Percentiles rank a stretch among this genome's conserved stretches.
Evolutionary conservation across 1,140 invertebrate species (phyloP).

Genomic region (Glossosoma conforme): DNA sequence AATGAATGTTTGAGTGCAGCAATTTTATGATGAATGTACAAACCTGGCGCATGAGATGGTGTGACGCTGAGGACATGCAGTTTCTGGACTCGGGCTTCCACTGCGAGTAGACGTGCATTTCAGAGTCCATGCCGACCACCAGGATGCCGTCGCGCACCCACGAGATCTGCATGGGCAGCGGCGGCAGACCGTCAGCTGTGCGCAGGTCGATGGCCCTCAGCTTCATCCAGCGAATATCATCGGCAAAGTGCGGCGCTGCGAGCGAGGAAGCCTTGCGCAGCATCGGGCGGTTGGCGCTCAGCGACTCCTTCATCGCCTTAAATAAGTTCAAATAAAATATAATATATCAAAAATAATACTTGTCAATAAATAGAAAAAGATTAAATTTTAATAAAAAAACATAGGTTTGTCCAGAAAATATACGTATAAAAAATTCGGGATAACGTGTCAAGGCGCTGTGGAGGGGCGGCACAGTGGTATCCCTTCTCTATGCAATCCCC

Average conservation of each 20-base stretch:
- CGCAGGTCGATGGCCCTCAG: slow-evolving; percentile 84
- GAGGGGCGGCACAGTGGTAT: too few relatives aligned
- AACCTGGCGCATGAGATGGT: slow-evolving; percentile 35
- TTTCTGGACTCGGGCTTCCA: slow-evolving; percentile 77
- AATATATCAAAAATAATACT: slow-evolving; percentile 33
- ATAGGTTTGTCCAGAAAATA: too few relatives aligned
- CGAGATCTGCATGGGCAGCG: slow-evolving; percentile 95
- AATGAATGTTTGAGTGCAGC: background rate
- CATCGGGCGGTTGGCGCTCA: slow-evolving; percentile 73
- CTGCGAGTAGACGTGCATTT: slow-evolving; percentile 99
- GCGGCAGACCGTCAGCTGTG: slow-evolving; percentile 92
- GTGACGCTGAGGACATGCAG: slow-evolving; percentile 41
- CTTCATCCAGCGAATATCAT: slow-evolving; percentile 94
- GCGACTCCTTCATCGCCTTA: slow-evolving; percentile 72
- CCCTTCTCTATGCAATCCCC: too few relatives aligned
- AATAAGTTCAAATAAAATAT: slow-evolving; percentile 10
- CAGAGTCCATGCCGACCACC: slow-evolving; percentile 98
- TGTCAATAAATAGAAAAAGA: too few relatives aligned
- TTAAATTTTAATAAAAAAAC: slow-evolving; percentile 8
- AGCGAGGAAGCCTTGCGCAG: slow-evolving; percentile 81
- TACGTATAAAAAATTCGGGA: too few relatives aligned
- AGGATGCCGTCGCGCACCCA: slow-evolving; percentile 98
- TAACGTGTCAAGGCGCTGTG: too few relatives aligned
- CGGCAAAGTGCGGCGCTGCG: slow-evolving; percentile 76
- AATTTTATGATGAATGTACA: background rate